Evolutionary conservation across 2,888 invertebrate species (phyloP).

Genomic region (Drosophila mulleri): DNA sequence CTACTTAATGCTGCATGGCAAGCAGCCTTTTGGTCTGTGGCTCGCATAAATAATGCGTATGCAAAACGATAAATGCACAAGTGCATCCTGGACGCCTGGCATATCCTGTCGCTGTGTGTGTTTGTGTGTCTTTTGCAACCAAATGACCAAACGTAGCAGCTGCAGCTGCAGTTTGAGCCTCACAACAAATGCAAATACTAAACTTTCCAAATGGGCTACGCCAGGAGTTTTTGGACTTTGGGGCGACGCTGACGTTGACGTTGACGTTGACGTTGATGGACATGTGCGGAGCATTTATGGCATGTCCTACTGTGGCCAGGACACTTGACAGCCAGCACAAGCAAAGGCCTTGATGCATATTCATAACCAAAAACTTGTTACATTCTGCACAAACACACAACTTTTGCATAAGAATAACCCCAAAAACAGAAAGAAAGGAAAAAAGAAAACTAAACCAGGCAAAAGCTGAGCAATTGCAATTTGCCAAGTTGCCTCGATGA

Average conservation of each 20-base stretch:
- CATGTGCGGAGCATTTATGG: slow-evolving; percentile 61
- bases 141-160: slow-evolving; percentile 53
- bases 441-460: slow-evolving; percentile 16
- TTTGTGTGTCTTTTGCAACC: slow-evolving; percentile 25
- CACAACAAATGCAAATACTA: slow-evolving; percentile 50
- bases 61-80: slow-evolving; percentile 76
- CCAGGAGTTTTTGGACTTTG: slow-evolving; percentile 1
- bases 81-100: slow-evolving; percentile 36
- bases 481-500: slow-evolving; percentile 7
- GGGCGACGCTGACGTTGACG: slow-evolving; percentile 32
- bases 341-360: slow-evolving; percentile 68
- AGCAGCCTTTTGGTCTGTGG: slow-evolving; percentile 28
- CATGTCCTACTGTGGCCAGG: slow-evolving; percentile 39
- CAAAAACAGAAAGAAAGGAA: background rate
- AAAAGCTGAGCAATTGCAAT: slow-evolving; percentile 37
- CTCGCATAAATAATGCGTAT: slow-evolving; percentile 74
- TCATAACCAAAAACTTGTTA: slow-evolving; percentile 64
- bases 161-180: slow-evolving; percentile 30
- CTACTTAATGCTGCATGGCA: slow-evolving; percentile 57
- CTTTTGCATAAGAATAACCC: slow-evolving; percentile 46
- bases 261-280: slow-evolving; percentile 64
- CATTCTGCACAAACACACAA: slow-evolving; percentile 34
- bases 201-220: slow-evolving; percentile 20
- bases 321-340: slow-evolving; percentile 35
- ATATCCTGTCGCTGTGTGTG: slow-evolving; percentile 8